Percentiles rank a stretch among this genome's conserved stretches.
Evolutionary conservation across 2,113 vertebrate genomes (phyloP).

Genomic region (Onychostoma macrolepis): DNA sequence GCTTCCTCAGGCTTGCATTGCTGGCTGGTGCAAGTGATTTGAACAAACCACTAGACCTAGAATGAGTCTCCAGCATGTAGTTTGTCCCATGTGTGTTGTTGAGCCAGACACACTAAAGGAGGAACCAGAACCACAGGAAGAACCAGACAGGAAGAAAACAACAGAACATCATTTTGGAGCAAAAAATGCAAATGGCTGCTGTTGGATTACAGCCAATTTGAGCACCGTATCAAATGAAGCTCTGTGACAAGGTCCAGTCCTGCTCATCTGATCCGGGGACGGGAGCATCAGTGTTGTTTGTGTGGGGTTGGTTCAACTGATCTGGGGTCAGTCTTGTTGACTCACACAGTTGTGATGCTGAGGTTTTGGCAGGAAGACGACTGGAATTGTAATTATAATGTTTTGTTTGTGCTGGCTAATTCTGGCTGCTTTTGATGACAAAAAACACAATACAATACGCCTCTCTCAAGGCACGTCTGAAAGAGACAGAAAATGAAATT

Average conservation of each 20-base stretch:
- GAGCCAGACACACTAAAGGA: background rate
- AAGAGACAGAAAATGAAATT: background rate
- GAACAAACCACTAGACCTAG: background rate
- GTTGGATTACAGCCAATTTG: background rate
- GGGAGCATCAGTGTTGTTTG: background rate
- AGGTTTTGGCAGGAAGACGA: constrained; percentile 15
- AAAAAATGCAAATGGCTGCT: background rate
- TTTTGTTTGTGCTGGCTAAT: constrained; percentile 27
- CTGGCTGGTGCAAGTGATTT: background rate
- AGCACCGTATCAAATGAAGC: no score
- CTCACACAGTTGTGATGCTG: constrained; percentile 18
- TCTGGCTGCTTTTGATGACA: constrained; percentile 33
- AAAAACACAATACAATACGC: constrained; percentile 5
- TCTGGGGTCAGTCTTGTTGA: constrained; percentile 4
- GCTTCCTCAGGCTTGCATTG: background rate
- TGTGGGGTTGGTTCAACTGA: constrained; percentile 2
- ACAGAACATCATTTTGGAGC: background rate
- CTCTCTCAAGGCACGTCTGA: background rate
- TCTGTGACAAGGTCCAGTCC: background rate
- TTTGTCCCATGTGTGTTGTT: background rate
- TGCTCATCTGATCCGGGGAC: background rate
- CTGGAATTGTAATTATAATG: constrained; percentile 48
- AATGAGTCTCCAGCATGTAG: background rate
- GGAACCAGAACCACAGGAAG: background rate
- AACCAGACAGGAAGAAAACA: background rate